phyloP scores from a whole-genome alignment of 2,113 vertebrate genomes.

The Eublepharis macularius region DNA sequence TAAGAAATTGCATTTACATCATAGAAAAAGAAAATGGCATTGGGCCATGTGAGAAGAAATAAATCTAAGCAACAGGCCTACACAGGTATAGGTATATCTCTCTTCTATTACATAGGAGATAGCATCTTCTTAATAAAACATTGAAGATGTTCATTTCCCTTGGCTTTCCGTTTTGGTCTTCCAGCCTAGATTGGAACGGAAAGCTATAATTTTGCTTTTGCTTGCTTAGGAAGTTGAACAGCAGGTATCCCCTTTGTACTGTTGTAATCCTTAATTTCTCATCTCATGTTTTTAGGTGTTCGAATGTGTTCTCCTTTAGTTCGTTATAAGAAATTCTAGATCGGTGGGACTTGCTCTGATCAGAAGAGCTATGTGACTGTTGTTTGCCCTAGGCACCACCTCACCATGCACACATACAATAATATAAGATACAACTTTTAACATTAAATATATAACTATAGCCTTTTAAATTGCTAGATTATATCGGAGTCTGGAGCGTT shows the following conservation, averaged over 20 bases:
- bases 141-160: not conserved
- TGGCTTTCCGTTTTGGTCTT: slow-evolving; percentile 25
- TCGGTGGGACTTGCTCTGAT: too few species aligned
- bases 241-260: not conserved
- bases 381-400: too few species aligned
- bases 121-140: not conserved
- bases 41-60: slow-evolving; percentile 12
- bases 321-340: not conserved
- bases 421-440: too few species aligned
- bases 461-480: too few species aligned
- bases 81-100: not conserved
- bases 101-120: not conserved
- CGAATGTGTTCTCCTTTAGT: not conserved
- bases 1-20: not conserved
- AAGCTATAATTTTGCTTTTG: not conserved
- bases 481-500: too few species aligned
- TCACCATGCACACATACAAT: too few species aligned
- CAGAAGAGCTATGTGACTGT: too few species aligned
- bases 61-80: not conserved
- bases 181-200: slow-evolving; percentile 3
- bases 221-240: not conserved
- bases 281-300: not conserved
- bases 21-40: not conserved
- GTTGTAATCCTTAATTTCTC: slow-evolving; percentile 15
- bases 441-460: too few species aligned